Conservation (phyloP, 2,797 vertebrate species). For the Eurystomus glaucurus region DNA sequence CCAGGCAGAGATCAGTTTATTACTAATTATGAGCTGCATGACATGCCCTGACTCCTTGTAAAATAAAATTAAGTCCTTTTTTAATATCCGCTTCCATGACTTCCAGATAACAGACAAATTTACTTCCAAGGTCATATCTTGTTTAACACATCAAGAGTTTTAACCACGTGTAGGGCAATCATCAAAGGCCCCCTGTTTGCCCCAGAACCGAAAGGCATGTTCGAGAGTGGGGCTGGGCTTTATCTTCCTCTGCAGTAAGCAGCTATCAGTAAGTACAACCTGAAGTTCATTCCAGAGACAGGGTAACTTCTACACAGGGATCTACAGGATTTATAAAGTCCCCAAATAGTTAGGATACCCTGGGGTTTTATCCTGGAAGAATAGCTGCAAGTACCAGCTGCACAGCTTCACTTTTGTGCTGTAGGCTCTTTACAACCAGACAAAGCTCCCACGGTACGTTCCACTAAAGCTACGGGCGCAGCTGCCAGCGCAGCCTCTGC, state of each 20-base stretch:
- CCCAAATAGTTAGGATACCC: not conserved
- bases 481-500: not conserved
- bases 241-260: not conserved
- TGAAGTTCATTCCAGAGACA: not conserved
- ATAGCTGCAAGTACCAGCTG: not conserved
- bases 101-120: conserved; percentile 86
- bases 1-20: conserved; percentile 72
- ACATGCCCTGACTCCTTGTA: conserved; percentile 75
- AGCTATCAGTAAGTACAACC: not conserved
- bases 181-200: conserved; percentile 44
- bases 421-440: not conserved
- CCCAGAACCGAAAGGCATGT: not conserved
- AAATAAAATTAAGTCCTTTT: conserved; percentile 88
- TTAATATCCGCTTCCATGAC: conserved; percentile 85
- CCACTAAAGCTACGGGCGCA: not conserved
- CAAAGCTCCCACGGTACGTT: not conserved
- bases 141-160: conserved; percentile 86
- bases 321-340: not conserved
- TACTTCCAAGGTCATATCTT: conserved; percentile 88
- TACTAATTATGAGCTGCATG: conserved; percentile 75
- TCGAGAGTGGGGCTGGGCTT: accelerated
- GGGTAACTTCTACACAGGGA: not conserved
- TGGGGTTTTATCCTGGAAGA: not conserved
- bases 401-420: not conserved
- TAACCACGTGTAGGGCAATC: conserved; percentile 82